Percentiles rank a stretch among this genome's conserved stretches.
These are phyloP conservation scores for Tipula lateralis DNA, from an alignment of 2,888 invertebrate genomes.

Conservation along the genomic window DNA sequence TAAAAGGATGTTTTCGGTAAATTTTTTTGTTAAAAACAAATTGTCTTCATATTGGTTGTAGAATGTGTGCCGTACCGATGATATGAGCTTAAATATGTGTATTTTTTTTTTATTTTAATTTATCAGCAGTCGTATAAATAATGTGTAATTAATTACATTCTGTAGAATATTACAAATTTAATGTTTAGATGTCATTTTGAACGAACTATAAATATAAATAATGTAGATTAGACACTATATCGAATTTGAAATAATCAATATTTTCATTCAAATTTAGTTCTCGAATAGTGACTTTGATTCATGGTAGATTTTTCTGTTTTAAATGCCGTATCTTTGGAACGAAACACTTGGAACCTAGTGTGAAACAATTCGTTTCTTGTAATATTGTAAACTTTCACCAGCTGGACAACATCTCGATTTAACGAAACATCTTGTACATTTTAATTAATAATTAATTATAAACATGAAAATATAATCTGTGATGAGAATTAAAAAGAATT, in stretches of 20 bases:
- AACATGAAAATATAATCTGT: constrained; percentile 19
- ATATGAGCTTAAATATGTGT: too few species aligned
- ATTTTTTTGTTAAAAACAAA: background rate
- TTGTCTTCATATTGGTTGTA: background rate
- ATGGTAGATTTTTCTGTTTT: background rate
- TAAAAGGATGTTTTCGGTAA: background rate
- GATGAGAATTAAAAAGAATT: constrained; percentile 9
- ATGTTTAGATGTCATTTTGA: too few species aligned
- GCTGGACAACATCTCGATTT: background rate
- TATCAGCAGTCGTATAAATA: too few species aligned
- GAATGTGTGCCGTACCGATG: background rate
- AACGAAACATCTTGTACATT: background rate
- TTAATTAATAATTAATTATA: background rate
- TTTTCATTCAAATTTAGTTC: background rate
- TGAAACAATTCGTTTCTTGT: background rate
- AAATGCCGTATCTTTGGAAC: background rate
- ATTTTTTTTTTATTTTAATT: too few species aligned
- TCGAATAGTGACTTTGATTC: background rate
- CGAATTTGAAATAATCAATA: background rate
- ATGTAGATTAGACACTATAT: too few species aligned
- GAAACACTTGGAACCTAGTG: background rate
- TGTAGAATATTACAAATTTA: too few species aligned
- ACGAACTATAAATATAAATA: too few species aligned
- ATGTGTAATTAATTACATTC: too few species aligned
- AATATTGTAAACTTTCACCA: background rate